Conservation (phyloP, 2,113 vertebrate species). For the Sebastes schlegelii region DNA sequence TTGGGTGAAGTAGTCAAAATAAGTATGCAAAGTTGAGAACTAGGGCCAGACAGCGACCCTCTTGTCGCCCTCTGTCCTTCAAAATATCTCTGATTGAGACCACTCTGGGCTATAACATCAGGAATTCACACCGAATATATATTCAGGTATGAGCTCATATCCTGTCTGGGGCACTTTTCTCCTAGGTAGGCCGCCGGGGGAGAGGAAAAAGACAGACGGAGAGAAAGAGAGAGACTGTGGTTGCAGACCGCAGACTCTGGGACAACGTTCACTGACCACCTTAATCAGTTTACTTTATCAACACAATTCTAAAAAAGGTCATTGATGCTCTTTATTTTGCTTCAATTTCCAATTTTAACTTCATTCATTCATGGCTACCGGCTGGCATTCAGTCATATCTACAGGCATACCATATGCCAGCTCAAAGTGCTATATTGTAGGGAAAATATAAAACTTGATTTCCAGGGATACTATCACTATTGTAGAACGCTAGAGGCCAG, state of each 20-base stretch:
- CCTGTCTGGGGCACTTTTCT: constrained; percentile 78
- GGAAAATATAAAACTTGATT: constrained; percentile 54
- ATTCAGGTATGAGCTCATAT: constrained; percentile 82
- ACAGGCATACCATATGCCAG: constrained; percentile 15
- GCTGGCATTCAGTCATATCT: constrained; percentile 35
- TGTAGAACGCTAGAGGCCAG: constrained; percentile 37
- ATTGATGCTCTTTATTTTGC: constrained; percentile 47
- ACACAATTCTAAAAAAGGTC: constrained; percentile 42
- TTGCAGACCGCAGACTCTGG: constrained; percentile 54
- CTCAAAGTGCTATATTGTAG: constrained; percentile 24
- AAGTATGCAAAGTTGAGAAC: constrained; percentile 46
- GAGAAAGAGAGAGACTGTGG: constrained; percentile 63
- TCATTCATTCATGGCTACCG: constrained; percentile 18
- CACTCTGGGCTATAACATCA: constrained; percentile 57
- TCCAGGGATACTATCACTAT: constrained; percentile 35
- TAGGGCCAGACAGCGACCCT: constrained; percentile 32
- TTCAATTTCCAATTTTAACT: constrained; percentile 49
- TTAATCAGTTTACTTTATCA: constrained; percentile 62
- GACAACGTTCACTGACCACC: constrained; percentile 42
- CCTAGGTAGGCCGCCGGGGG: constrained; percentile 46
- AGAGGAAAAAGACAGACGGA: constrained; percentile 64
- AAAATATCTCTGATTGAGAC: constrained; percentile 64
- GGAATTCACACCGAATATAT: constrained; percentile 55
- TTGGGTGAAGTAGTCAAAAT: constrained; percentile 36
- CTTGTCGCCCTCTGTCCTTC: constrained; percentile 45